Base-by-base conservation (phyloP, 2,113 vertebrate species). In the Oceanodroma tethys region DNA sequence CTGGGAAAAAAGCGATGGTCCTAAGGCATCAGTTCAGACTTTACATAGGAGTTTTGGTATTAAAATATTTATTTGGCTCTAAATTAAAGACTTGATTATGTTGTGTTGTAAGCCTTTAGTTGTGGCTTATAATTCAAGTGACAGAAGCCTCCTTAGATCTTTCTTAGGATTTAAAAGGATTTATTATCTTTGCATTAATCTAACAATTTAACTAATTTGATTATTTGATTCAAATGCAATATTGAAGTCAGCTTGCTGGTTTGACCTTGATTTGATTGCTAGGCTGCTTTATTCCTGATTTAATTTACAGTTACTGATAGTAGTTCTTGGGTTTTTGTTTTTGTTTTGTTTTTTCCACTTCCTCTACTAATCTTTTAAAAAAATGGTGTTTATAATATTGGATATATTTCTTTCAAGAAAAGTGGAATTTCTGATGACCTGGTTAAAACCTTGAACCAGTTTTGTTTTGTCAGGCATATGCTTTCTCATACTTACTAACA, bases 31-130 rank as follows among this genome's bases (percentile, higher is more conserved):
- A 47, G n/a, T 86, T 91, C 47, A 87, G 56, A 50, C 9, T 90
- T 87, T 50, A 62, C 13, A 7, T 48, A n/a, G 34, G 34, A 81
- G 32, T 59, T 84, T 93, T 87, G 29, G 20, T 62, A 55, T 81
- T 79, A 79, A 84, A 96, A 53, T 93, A 74, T 78, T 87, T 92
- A 81, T 79, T 90, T 92, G n/a, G 10, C 56, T 90, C 40, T 86
- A 72, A 85, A 72, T 72, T 67, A 82, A 82, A 79, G 43, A 36
- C 70, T 92, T 56, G 38, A 52, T 88, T 93, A 27, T 1, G 1
- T 74, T 83, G 19, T 47, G 8, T 67, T 90, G 12, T 79, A 82
- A 80, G 53, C 21, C 43, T 86, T 90, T 47, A 52, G 53, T 70
- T 76, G 53, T 80, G 40, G 23, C 43, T 72, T 85, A 23, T 38